Percentiles rank a stretch among this genome's conserved stretches.
Evolutionary conservation across 2,113 vertebrate genomes (phyloP).

Genomic region (Trematocara variabile): DNA sequence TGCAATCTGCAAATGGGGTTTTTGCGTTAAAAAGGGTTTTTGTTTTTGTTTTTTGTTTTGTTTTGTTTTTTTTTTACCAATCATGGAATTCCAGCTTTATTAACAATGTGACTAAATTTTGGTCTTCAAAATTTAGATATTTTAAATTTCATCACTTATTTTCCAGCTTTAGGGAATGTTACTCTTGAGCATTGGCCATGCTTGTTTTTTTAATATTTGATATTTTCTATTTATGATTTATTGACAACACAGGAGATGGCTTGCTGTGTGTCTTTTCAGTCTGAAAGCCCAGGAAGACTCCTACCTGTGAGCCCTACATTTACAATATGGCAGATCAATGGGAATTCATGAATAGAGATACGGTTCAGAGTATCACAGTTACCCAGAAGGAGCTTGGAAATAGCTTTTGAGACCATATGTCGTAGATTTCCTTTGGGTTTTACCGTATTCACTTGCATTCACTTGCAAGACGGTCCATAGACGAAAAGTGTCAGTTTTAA

Average conservation of each 20-base stretch:
- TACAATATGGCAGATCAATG: slow-evolving; percentile 50
- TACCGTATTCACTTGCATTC: not conserved
- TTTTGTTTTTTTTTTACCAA: not conserved
- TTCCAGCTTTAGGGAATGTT: not conserved
- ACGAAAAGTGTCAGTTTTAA: not conserved
- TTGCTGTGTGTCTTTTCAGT: not conserved
- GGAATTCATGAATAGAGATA: slow-evolving; percentile 41
- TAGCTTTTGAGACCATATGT: not conserved
- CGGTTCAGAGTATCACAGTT: slow-evolving; percentile 9
- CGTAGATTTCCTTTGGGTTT: not conserved
- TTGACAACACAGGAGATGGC: not conserved
- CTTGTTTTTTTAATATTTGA: not conserved
- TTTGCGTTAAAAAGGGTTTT: not conserved
- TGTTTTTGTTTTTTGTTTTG: too few species aligned
- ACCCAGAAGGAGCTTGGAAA: not conserved
- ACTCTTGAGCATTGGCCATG: not conserved
- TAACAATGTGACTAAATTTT: not conserved
- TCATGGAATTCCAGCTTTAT: not conserved
- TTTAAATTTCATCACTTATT: not conserved
- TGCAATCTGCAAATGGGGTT: not conserved
- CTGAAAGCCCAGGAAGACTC: not conserved
- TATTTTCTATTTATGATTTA: slow-evolving; percentile 28
- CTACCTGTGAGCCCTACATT: slow-evolving; percentile 17
- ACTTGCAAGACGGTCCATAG: not conserved
- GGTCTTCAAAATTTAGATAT: not conserved